Evolutionary conservation across 2,113 vertebrate species (phyloP), one percentile per base, ranked within the genome.

Genomic region (Atherinomorus stipes): DNA sequence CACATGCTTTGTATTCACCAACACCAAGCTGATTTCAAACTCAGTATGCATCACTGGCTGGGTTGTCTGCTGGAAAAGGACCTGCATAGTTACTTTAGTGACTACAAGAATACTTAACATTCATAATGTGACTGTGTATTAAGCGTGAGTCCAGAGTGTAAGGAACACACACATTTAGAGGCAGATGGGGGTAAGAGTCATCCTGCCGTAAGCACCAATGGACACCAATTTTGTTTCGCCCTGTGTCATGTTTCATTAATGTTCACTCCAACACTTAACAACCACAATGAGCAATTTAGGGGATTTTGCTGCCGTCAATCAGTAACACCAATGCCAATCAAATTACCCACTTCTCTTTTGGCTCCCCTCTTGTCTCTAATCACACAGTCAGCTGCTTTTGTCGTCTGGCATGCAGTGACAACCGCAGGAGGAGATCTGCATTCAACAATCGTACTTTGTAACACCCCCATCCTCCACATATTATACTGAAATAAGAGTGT

Each of bases 281-380:
- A 15, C 53, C 60, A 34, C 25, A 0, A 73, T 71, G 74, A 75
- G 51, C 51, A 77, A 82, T 78, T 82, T 64, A 22, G 50, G 53
- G 74, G 76, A 85, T 85, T 70, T 71, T 18, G 57, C 80, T 56
- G 54, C 65, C 84, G 78, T 82, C 87, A 84, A 51, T 86, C 81
- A 84, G 53, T 38, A 59, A 45, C 34, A 74, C 57, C 56, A 4
- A 19, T 78, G 57, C 50, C 71, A 62, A 70, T 79, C 74, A 87
- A 76, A 74, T 76, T 80, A 81, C 49, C 59, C 68, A 68, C 58
- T 51, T 67, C 52, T 78, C 53, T 59, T 28, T n/a, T 19, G 28
- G 44, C 59, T 74, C 68, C 52, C 37, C 23, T 81, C 44, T 44
- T n/a, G 31, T 76, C 52, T 71, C 59, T 70, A 64, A 80, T 83